Evolutionary conservation across 2,113 vertebrate genomes (phyloP), one percentile per base, ranked within the genome.

Genomic region (Heloderma charlesbogerti): DNA sequence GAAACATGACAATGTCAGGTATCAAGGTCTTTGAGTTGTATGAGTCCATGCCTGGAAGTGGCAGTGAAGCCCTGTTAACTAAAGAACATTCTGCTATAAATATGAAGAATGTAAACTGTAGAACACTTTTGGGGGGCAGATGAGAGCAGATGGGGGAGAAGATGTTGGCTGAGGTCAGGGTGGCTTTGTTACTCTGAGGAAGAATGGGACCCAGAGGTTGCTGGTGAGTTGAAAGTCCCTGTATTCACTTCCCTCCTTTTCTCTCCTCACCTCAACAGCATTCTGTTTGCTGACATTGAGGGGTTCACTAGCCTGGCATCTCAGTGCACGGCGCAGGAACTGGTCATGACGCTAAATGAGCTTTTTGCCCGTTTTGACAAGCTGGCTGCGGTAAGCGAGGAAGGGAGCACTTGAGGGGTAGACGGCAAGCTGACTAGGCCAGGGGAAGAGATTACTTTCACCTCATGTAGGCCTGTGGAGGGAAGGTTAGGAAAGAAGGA

Each of bases 1-100:
- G 97, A 99, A 99, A 96, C 99, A 99, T 0, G 99, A 99, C 97
- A 99, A 99, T 0, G 99, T 99, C 97, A 99, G 99, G 99, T 99
- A 96, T 13, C 0, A 8, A 0, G 60, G 16, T 6, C 71, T 90
- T 79, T 48, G 43, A 16, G 27, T 20, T 37, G 27, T 22, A 20
- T 34, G n/a, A 60, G 34, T 54, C 75, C 20, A 34, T n/a, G 54
- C 16, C 31, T 57, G 20, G 43, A 29, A 57, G 43, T 18, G 40
- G n/a, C 31, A 67, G 25, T 48, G 25, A 51, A 77, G 25, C 12
- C 57, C 10, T 67, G 54, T 85, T 31, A 69, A 86, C 6, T 8
- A 25, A 43, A 90, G 25, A 43, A 22, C 27, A 40, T 54, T 86
- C 84, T 34, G 10, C 72, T 34, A 29, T 63, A 77, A 86, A n/a